Conservation (phyloP, 2,113 vertebrate genomes). For the Eulemur rufifrons region DNA sequence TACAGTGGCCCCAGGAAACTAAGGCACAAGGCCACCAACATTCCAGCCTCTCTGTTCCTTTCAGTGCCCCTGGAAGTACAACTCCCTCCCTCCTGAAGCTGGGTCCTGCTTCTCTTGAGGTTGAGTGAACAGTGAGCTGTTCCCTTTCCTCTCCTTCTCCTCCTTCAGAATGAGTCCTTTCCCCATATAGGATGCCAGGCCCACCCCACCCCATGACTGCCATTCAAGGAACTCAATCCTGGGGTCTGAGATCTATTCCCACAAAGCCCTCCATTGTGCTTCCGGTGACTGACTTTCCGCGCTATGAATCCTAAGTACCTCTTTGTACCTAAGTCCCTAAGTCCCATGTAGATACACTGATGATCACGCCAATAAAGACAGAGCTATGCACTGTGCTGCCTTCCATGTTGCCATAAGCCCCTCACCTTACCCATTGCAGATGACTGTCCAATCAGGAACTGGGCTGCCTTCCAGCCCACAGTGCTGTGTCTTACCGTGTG, state of each 20-base stretch:
- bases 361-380: not conserved
- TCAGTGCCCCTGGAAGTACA: not conserved
- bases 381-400: not conserved
- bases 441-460: not conserved
- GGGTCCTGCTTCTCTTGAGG: not conserved
- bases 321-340: not conserved
- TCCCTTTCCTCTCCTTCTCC: not conserved
- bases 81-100: not conserved
- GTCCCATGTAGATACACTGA: not conserved
- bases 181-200: too few relatives aligned
- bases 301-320: not conserved
- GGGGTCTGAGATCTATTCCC: not conserved
- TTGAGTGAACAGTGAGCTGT: not conserved
- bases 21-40: not conserved
- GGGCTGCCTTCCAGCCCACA: not conserved
- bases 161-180: not conserved
- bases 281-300: not conserved
- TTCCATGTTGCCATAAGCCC: not conserved
- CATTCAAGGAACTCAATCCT: not conserved
- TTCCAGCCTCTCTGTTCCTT: not conserved
- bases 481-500: not conserved
- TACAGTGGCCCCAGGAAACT: not conserved
- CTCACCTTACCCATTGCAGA: not conserved
- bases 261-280: not conserved
- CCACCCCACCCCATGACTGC: not conserved